Percentiles rank a stretch among this genome's conserved stretches.
Evolutionary conservation across 2,113 vertebrate species (phyloP).

Genomic region (Genyomyrus donnyi): DNA sequence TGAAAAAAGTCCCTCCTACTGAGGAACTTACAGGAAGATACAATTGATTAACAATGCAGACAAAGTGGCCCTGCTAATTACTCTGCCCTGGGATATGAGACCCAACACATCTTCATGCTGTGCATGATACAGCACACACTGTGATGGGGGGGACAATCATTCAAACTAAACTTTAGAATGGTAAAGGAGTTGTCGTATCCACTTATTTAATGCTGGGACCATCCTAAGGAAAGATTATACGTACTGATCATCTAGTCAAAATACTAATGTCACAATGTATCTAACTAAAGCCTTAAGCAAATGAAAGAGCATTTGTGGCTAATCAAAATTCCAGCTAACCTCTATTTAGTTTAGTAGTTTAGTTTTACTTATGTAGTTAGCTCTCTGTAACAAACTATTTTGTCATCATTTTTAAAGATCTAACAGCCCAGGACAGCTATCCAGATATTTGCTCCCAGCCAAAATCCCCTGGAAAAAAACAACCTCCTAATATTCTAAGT

Average conservation of each 20-base stretch:
- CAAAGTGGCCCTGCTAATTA: neutral
- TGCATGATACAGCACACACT: neutral
- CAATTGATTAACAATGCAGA: neutral
- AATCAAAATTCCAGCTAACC: neutral
- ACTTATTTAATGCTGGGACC: neutral
- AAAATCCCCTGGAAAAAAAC: neutral
- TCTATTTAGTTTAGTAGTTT: neutral
- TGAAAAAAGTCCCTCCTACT: neutral
- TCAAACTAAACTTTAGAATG: neutral
- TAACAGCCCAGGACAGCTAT: neutral
- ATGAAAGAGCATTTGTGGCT: neutral
- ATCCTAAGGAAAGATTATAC: neutral
- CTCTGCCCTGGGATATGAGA: neutral
- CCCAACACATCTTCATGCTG: neutral
- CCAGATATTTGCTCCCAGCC: neutral
- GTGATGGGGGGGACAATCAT: neutral
- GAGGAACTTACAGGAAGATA: neutral
- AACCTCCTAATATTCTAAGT: neutral
- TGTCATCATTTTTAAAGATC: neutral
- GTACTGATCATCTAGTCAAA: neutral
- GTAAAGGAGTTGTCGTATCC: neutral
- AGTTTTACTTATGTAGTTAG: neutral
- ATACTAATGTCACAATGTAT: neutral
- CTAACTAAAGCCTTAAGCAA: neutral
- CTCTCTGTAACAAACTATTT: neutral